Base-by-base conservation (phyloP, 2,888 invertebrate species). In the Andrena trimmerana region DNA sequence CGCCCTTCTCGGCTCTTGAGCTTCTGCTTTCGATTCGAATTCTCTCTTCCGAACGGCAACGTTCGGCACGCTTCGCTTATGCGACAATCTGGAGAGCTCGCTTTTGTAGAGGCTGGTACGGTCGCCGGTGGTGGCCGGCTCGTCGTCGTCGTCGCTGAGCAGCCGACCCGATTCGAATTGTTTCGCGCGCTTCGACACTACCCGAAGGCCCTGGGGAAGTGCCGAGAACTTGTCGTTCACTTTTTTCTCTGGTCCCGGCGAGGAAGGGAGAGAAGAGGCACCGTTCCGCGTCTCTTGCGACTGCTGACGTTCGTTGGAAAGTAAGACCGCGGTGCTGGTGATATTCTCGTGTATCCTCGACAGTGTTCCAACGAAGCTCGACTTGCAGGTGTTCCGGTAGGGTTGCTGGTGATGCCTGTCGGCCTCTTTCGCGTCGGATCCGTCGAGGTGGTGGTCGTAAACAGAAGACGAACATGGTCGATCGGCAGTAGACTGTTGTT, bases 11-110 rank as follows among this genome's bases (percentile, higher is more conserved):
- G 92, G 60, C 94, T 96, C 88, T 94, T 92, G 71, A 29, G 91
- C 92, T 54, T 94, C 94, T 13, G 94, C 94, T 82, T 96, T 95
- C 8, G 95, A 95, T 92, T 97, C 97, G 92, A 97, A 97, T 94
- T 97, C 97, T 90, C 96, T 95, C 81, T 96, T 95, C 10, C 97
- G 94, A 78, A 96, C 95, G 71, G 96, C 96, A n/a, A 97, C 97
- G 91, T 97, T 97, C 36, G 97, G 97, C 87, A 96, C 96, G 65
- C 96, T 96, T 59, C 95, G 94, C 90, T 97, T 96, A 90, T 96
- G 95, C 80, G 96, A 96, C 66, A 97, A 94, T 66, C 96, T 94
- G 57, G 96, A 94, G 33, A 97, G 94, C 92, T 97, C 97, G 88
- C 97, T 96, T 74, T 96, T 95, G 86, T 96, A 96, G 68, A 96